Percentiles rank a stretch among this genome's conserved stretches.
Conservation (phyloP, 2,888 invertebrate species). For the Eumacrocentrus americanus region DNA sequence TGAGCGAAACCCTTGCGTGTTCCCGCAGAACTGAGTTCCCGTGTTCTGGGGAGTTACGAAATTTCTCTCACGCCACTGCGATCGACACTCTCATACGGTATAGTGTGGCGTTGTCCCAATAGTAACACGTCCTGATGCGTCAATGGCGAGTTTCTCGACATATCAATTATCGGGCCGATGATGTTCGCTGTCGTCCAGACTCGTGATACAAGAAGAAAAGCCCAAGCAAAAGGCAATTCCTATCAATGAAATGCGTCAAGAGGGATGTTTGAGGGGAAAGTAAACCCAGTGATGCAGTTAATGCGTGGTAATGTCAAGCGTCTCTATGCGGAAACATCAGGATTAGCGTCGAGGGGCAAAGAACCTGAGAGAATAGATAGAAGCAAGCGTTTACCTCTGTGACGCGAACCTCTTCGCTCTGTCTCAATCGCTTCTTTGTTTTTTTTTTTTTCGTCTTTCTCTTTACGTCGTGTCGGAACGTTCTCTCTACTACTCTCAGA, state of each 20-base stretch:
- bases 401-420: slow-evolving; percentile 6
- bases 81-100: no score
- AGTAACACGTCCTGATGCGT: no score
- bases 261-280: background rate
- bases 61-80: background rate
- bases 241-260: no score
- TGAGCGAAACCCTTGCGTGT: slow-evolving; percentile 1
- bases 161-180: no score
- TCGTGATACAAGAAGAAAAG: no score
- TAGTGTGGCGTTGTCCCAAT: no score
- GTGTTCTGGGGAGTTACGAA: slow-evolving; percentile 5
- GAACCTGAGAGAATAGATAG: slow-evolving; percentile 17
- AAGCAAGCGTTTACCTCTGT: background rate
- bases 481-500: slow-evolving; percentile 2
- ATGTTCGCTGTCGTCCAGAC: no score
- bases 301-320: slow-evolving; percentile 24
- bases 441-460: background rate
- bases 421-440: slow-evolving; percentile 18
- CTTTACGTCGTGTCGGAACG: slow-evolving; percentile 2
- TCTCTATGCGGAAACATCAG: slow-evolving; percentile 29
- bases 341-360: slow-evolving; percentile 21
- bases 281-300: slow-evolving; percentile 11
- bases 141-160: no score
- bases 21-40: background rate
- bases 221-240: no score